A percentile compares a stretch with the other conserved stretches of the same genome.
These are phyloP conservation scores for Ophion ventricosus DNA, from an alignment of 2,888 invertebrate genomes.

Conservation along the genomic window DNA sequence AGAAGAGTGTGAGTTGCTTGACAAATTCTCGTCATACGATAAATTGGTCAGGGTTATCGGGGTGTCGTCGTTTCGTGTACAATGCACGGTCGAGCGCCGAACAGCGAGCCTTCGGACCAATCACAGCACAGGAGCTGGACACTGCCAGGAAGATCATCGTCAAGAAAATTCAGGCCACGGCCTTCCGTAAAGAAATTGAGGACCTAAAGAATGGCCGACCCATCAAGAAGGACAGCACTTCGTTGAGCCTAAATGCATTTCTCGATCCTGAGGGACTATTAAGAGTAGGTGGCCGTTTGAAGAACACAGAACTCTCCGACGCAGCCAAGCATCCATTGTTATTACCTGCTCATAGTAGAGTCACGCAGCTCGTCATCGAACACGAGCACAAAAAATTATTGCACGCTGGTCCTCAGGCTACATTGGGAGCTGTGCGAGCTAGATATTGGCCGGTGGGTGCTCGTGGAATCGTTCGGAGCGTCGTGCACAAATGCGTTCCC, in stretches of 20 bases:
- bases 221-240: not conserved
- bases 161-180: constrained; percentile 25
- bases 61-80: not conserved
- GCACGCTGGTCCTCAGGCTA: constrained; percentile 51
- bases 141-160: constrained; percentile 2
- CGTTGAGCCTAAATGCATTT: constrained; percentile 24
- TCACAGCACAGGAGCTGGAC: constrained; percentile 23
- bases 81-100: not conserved
- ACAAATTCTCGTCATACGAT: constrained; percentile 13
- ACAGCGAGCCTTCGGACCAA: constrained; percentile 1
- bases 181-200: constrained; percentile 26
- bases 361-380: constrained; percentile 46
- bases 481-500: constrained; percentile 61
- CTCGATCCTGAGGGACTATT: constrained; percentile 25
- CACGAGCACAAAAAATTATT: constrained; percentile 37
- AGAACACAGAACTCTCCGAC: constrained; percentile 37
- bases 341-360: not conserved
- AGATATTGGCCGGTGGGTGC: constrained; percentile 55
- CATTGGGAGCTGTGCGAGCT: constrained; percentile 36
- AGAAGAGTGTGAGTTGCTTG: constrained; percentile 8
- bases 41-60: not conserved
- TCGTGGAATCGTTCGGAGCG: constrained; percentile 27
- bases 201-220: not conserved
- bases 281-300: constrained; percentile 31
- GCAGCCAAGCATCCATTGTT: constrained; percentile 38